Base-by-base conservation (phyloP, 2,113 vertebrate species). In the Cygnus atratus region DNA sequence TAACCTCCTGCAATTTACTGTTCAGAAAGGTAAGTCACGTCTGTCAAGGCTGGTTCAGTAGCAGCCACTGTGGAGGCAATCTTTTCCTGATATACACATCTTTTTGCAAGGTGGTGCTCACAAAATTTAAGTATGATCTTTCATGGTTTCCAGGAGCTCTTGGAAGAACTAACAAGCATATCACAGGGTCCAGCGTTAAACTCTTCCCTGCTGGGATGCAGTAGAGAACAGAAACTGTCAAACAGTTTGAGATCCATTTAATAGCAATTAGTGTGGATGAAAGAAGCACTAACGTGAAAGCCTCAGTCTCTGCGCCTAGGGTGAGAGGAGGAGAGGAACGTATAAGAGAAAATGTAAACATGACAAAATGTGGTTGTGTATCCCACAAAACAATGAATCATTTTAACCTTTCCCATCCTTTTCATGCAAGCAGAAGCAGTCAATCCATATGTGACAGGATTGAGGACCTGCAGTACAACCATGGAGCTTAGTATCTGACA, bases 231-330 rank as follows among this genome's bases (percentile, higher is more conserved):
- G 93, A 96, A 97, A 93, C 92, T 84, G 80, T 92, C 92, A 93
- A 88, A 83, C 90, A 96, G 80, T 96, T 95, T 90, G 92, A 95
- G 90, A 93, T 92, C 86, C 90, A 92, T 89, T 96, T 92, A 90
- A 44, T 57, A 93, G 92, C 96, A 96, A 92, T 96, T 93, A 96
- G 95, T 73, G 86, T 84, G 84, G 80, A 94, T 93, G 95, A 96
- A 96, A 94, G 87, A 80, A 92, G 66, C 57, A 65, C 76, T 94
- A 90, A 93, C 2, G 5, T 0, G 17, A 90, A 84, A 92, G 85
- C 41, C n/a, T 57, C 20, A 58, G 82, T 88, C 85, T 90, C 68
- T 92, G 84, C 85, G 88, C 70, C 65, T 74, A 9, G 15, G 70
- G 86, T 93, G 84, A 88, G 93, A 95, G 92, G 74, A 95, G 88